Percentiles rank a stretch among this genome's conserved stretches.
Evolutionary conservation across 2,888 invertebrate species (phyloP).

Genomic region (Masnerella sp.): DNA sequence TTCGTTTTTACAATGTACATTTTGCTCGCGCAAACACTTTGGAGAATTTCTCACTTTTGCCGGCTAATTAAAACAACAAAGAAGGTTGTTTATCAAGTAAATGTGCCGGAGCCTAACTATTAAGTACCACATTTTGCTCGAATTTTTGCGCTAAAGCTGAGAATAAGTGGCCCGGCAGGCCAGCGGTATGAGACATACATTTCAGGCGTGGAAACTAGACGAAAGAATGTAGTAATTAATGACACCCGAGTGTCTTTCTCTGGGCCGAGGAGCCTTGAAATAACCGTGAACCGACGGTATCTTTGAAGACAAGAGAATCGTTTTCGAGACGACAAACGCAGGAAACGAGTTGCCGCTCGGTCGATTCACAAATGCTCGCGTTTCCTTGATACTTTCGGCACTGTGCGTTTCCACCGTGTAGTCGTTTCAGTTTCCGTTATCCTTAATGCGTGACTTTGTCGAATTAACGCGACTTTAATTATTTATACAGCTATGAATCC

Average conservation of each 20-base stretch:
- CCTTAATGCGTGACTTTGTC: slow-evolving; percentile 39
- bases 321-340: slow-evolving; percentile 55
- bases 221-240: slow-evolving; percentile 54
- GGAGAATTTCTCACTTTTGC: no score
- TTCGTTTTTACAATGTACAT: no score
- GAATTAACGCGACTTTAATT: slow-evolving; percentile 42
- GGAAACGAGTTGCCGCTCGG: slow-evolving; percentile 54
- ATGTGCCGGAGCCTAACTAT: no score
- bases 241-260: slow-evolving; percentile 47
- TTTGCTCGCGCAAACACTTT: no score
- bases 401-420: slow-evolving; percentile 21
- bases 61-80: no score
- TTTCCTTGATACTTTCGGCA: slow-evolving; percentile 40
- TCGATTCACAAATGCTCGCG: slow-evolving; percentile 42
- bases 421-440: slow-evolving; percentile 34
- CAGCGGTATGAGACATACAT: slow-evolving; percentile 14
- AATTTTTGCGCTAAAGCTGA: background rate
- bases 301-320: slow-evolving; percentile 55
- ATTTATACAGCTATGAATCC: slow-evolving; percentile 21
- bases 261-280: slow-evolving; percentile 36
- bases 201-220: slow-evolving; percentile 32
- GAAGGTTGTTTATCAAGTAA: no score
- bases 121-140: background rate
- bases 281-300: slow-evolving; percentile 52
- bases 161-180: slow-evolving; percentile 16